Evolutionary conservation across 2,113 vertebrate species (phyloP).

Genomic region (Rhinolophus ferrumequinum): DNA sequence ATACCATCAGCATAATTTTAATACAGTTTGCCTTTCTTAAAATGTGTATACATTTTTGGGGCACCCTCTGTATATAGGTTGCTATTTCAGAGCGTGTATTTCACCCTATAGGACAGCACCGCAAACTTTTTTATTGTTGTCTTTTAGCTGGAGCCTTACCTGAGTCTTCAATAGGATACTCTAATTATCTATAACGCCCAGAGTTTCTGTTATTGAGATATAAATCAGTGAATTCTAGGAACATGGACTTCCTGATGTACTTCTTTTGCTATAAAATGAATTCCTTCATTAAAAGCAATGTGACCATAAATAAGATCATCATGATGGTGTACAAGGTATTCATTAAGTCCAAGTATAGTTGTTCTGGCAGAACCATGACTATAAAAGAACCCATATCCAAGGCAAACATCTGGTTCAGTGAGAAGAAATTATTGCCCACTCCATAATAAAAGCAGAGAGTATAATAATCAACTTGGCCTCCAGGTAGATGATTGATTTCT

Average conservation of each 20-base stretch:
- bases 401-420: background rate
- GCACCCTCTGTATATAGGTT: background rate
- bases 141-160: background rate
- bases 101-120: background rate
- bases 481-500: background rate
- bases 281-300: constrained; percentile 14
- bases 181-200: background rate
- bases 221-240: background rate
- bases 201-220: background rate
- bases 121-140: background rate
- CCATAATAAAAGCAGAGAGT: background rate
- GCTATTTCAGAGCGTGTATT: background rate
- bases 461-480: background rate
- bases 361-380: background rate
- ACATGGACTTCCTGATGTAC: background rate
- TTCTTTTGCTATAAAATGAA: background rate
- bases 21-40: no score
- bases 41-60: no score
- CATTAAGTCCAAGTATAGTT: background rate
- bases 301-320: background rate
- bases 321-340: background rate
- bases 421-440: background rate
- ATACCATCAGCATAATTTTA: no score
- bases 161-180: background rate
- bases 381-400: background rate